These are phyloP conservation scores for Chunga burmeisteri DNA, from an alignment of 2,113 vertebrate genomes.

Conservation along the genomic window DNA sequence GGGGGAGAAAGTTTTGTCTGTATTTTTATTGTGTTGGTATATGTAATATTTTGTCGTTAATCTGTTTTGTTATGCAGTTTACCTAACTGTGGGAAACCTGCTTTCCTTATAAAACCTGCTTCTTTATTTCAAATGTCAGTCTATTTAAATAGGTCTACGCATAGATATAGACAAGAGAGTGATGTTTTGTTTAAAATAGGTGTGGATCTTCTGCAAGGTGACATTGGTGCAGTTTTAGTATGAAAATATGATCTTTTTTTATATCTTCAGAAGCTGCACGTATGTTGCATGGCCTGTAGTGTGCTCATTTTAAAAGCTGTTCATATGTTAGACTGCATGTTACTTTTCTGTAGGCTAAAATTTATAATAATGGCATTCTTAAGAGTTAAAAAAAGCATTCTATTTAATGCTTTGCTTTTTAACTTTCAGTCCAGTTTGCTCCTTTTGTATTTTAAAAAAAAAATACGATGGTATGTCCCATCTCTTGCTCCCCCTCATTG, in stretches of 20 bases:
- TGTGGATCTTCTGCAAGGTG: conserved; percentile 70
- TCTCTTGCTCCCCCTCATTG: conserved; percentile 44
- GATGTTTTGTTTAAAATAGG: conserved; percentile 41
- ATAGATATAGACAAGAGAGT: conserved; percentile 5
- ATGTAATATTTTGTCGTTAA: neutral
- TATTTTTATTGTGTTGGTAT: neutral
- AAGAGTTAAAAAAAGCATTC: conserved; percentile 4
- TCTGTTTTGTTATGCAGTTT: neutral
- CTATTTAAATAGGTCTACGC: neutral
- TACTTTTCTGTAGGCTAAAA: conserved; percentile 12
- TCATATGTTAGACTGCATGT: conserved; percentile 18
- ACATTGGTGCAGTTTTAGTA: conserved; percentile 73
- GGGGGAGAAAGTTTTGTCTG: conserved; percentile 20
- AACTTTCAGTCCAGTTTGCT: conserved; percentile 18
- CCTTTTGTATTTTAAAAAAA: conserved; percentile 31
- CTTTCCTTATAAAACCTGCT: conserved; percentile 27
- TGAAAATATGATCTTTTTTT: conserved; percentile 65
- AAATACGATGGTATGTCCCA: conserved; percentile 53
- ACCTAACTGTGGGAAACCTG: neutral
- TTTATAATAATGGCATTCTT: neutral
- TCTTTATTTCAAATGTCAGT: conserved; percentile 30
- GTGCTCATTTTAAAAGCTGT: conserved; percentile 48
- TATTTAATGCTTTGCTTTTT: conserved; percentile 34
- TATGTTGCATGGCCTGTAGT: conserved; percentile 56
- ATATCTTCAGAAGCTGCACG: conserved; percentile 44